Percentiles rank a stretch among this genome's conserved stretches.
These are phyloP conservation scores for Hyperopisus bebe DNA, from an alignment of 2,113 vertebrate genomes.

Conservation along the genomic window DNA sequence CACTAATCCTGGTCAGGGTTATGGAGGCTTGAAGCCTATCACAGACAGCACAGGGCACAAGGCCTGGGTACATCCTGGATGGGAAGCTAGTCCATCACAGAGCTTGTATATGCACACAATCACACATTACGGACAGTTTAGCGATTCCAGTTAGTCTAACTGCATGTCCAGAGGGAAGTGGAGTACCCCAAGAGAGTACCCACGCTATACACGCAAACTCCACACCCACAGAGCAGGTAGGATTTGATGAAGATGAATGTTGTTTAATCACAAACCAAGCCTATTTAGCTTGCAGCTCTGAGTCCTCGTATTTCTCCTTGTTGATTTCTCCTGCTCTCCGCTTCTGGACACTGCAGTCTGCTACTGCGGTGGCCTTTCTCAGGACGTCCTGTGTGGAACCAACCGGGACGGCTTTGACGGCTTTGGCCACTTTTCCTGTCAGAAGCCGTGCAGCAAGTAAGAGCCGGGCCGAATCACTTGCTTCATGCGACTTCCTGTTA, in stretches of 20 bases:
- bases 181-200: neutral
- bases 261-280: neutral
- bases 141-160: neutral
- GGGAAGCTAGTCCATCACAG: neutral
- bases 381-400: conserved; percentile 77
- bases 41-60: neutral
- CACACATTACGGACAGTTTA: neutral
- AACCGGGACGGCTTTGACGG: conserved; percentile 72
- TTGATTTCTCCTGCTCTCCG: neutral
- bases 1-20: neutral
- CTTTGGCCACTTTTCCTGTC: conserved; percentile 80
- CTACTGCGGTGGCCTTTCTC: conserved; percentile 76
- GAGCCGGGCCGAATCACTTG: conserved; percentile 25
- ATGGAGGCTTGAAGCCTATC: neutral
- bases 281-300: neutral
- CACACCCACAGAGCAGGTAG: neutral
- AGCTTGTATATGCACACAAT: neutral
- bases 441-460: conserved; percentile 86
- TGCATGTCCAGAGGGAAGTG: neutral
- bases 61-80: neutral
- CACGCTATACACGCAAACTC: neutral
- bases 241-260: neutral
- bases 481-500: neutral
- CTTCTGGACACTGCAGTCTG: conserved; percentile 52
- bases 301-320: neutral